Percentiles rank a stretch among this genome's conserved stretches.
Evolutionary conservation across 2,113 vertebrate genomes (phyloP).

Genomic region (Scatophagus argus): DNA sequence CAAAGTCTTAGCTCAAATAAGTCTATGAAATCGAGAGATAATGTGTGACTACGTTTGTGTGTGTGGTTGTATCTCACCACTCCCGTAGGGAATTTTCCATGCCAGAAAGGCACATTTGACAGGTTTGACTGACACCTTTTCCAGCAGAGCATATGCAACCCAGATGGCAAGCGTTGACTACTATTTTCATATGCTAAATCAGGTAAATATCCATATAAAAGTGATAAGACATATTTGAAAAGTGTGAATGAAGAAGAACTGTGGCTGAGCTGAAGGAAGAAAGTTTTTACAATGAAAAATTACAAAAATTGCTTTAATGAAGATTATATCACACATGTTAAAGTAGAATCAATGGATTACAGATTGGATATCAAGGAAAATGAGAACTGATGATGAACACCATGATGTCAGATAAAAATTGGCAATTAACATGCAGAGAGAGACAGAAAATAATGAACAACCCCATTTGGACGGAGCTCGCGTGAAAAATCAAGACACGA

Average conservation of each 20-base stretch:
- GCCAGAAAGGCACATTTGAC: slow-evolving; percentile 9
- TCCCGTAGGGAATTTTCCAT: slow-evolving; percentile 14
- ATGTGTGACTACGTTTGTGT: background rate
- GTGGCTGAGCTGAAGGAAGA: too few relatives aligned
- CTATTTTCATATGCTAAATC: background rate
- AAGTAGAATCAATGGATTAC: too few relatives aligned
- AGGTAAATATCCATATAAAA: background rate
- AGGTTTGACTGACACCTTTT: slow-evolving; percentile 25
- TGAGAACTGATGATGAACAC: too few relatives aligned
- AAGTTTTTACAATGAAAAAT: background rate
- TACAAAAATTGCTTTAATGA: too few relatives aligned
- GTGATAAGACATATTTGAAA: background rate
- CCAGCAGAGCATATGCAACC: background rate
- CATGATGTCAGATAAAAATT: too few relatives aligned
- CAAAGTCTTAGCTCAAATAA: slow-evolving; percentile 3
- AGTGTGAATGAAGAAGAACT: too few relatives aligned
- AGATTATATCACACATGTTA: too few relatives aligned
- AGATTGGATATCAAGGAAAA: too few relatives aligned
- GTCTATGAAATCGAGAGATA: background rate
- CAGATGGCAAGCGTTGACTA: slow-evolving; percentile 1
- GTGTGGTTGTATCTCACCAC: background rate
- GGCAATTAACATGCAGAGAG: too few relatives aligned
- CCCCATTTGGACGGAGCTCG: too few relatives aligned
- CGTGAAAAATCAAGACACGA: too few relatives aligned
- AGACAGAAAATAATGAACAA: too few relatives aligned